Percentiles rank a stretch among this genome's conserved stretches.
Conservation (phyloP, 2,888 invertebrate genomes). For the Oscheius sp. region DNA sequence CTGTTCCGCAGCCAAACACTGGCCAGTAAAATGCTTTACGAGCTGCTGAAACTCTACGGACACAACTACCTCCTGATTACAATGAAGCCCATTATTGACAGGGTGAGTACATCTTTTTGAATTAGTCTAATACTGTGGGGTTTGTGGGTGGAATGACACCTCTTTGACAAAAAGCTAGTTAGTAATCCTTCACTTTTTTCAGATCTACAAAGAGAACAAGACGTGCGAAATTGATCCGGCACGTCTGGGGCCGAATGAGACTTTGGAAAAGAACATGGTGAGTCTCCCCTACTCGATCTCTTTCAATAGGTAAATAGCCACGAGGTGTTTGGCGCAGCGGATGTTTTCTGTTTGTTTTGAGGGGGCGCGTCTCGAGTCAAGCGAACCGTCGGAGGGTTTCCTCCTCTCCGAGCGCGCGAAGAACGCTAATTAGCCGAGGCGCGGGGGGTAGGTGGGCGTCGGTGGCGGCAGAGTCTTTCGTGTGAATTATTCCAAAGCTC, state of each 20-base stretch:
- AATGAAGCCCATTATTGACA: slow-evolving; percentile 70
- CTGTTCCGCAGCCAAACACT: slow-evolving; percentile 71
- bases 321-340: slow-evolving; percentile 17
- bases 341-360: slow-evolving; percentile 15
- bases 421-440: slow-evolving; percentile 20
- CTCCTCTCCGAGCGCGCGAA: no score
- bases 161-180: no score
- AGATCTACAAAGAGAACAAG: slow-evolving; percentile 70
- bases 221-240: slow-evolving; percentile 72
- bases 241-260: slow-evolving; percentile 50
- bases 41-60: slow-evolving; percentile 70
- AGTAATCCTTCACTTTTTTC: slow-evolving; percentile 16
- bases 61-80: slow-evolving; percentile 67
- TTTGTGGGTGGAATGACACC: no score
- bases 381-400: neutral
- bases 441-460: neutral
- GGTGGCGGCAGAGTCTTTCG: slow-evolving; percentile 16
- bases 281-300: slow-evolving; percentile 1
- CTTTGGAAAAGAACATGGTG: slow-evolving; percentile 60
- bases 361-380: slow-evolving; percentile 22
- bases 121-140: no score
- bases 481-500: slow-evolving; percentile 24
- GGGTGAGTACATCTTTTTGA: slow-evolving; percentile 44
- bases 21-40: slow-evolving; percentile 70
- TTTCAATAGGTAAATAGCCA: slow-evolving; percentile 8